Base-by-base conservation (phyloP, 2,113 vertebrate genomes). In the Manacus vitellinus region DNA sequence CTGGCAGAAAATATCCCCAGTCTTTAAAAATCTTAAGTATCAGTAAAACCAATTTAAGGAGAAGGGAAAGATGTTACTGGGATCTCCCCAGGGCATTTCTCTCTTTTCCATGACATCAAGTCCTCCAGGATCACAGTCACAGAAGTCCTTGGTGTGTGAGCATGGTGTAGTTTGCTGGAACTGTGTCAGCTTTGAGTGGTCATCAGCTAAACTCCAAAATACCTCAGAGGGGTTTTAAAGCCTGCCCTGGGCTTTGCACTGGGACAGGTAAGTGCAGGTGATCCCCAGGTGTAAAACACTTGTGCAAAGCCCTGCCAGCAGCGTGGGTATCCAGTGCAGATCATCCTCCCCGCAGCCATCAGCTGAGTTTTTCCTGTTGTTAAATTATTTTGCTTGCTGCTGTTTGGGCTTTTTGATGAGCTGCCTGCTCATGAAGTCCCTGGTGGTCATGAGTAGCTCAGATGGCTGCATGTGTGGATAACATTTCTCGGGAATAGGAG, bases 291-390 rank as follows among this genome's bases (percentile, higher is more conserved):
- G 54, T 49, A 8, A 56, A 70, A 7, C 33, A 56, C 19, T n/a
- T 16, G 8, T 9, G 23, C 16, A 30, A 33, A 67, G 28, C 81
- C 12, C n/a, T 13, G 43, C 28, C 37, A 44, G 25, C 44, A 2
- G 31, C 2, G 4, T 10, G 58, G 39, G 4, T 8, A 23, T 4
- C 54, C 43, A 6, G 22, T 0, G 24, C 2, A 16, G 24, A 28
- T 8, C 17, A 39, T 10, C 43, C 55, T 75, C 62, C 39, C 24
- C 35, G 20, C 58, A 79, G 72, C 52, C 66, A 35, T 4, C 75
- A 67, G 0, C 25, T 6, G 44, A 52, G 63, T 8, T 74, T 56
- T 44, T 24, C 63, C 63, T 56, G 15, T 31, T 52, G 44, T 61
- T 67, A 28, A 35, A 27, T 18, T 9, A 2, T 44, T 65, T 10